Conservation (phyloP, 2,797 vertebrate species). For the Pseudomugil tenellus region DNA sequence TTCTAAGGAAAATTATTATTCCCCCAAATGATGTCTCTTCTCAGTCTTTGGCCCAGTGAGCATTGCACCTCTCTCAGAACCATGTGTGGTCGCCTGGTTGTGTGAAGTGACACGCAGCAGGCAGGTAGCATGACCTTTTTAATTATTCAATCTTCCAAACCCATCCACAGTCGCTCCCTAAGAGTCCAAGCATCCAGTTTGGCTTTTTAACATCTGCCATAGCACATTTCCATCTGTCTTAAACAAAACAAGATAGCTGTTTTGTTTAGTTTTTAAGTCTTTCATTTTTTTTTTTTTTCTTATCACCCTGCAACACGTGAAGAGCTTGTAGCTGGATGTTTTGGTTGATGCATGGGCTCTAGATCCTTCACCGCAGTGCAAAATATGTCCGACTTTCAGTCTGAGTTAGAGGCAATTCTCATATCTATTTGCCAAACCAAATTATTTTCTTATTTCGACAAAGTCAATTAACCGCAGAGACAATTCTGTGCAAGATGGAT, state of each 20-base stretch:
- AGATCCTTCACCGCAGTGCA: not conserved
- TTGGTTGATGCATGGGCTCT: not conserved
- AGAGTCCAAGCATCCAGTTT: slow-evolving; percentile 36
- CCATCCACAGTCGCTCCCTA: slow-evolving; percentile 49
- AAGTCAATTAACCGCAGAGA: slow-evolving; percentile 25
- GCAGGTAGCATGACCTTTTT: slow-evolving; percentile 84
- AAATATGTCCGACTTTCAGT: slow-evolving; percentile 53
- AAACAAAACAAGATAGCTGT: slow-evolving; percentile 29
- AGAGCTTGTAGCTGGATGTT: slow-evolving; percentile 17
- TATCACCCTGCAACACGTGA: slow-evolving; percentile 38
- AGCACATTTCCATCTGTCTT: slow-evolving; percentile 42
- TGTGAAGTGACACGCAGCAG: slow-evolving; percentile 65
- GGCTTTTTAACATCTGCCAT: slow-evolving; percentile 45
- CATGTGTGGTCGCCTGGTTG: slow-evolving; percentile 16
- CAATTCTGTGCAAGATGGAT: slow-evolving; percentile 54
- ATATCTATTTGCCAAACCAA: slow-evolving; percentile 63
- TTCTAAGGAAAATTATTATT: slow-evolving; percentile 67
- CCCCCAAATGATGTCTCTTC: slow-evolving; percentile 66
- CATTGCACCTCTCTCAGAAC: slow-evolving; percentile 32
- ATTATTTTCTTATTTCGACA: slow-evolving; percentile 65
- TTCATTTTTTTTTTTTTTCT: slow-evolving; percentile 3
- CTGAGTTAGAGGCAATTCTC: slow-evolving; percentile 49
- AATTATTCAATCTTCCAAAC: slow-evolving; percentile 82
- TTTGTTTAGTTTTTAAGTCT: slow-evolving; percentile 18
- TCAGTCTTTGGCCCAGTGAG: slow-evolving; percentile 54